Conservation (phyloP, 2,797 vertebrate genomes). For the Dicrostonyx torquatus region DNA sequence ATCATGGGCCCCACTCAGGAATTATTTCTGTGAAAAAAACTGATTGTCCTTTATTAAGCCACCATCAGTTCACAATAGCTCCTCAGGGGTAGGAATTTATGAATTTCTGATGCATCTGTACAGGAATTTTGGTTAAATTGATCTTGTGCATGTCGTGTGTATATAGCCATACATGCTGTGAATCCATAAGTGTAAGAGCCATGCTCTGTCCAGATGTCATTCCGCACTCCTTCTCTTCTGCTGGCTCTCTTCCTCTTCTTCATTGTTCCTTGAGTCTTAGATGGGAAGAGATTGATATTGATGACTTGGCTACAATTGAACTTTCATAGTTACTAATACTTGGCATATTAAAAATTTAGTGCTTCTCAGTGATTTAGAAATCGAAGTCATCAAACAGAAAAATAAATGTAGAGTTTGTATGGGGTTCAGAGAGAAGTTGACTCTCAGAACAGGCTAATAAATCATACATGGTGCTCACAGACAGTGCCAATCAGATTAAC, state of each 20-base stretch:
- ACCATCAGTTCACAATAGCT: neutral
- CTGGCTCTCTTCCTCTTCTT: neutral
- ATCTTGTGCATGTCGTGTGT: no score
- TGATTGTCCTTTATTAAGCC: no score
- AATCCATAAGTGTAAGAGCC: no score
- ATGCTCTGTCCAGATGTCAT: neutral
- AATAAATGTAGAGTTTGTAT: neutral
- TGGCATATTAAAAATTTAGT: neutral
- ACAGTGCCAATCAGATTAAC: neutral
- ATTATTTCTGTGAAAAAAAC: neutral
- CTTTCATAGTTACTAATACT: neutral
- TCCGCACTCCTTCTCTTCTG: neutral
- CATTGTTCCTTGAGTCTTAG: neutral
- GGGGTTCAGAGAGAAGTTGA: neutral
- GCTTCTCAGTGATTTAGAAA: conserved; percentile 12
- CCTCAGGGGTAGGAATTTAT: neutral
- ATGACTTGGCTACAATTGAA: neutral
- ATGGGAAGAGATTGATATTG: neutral
- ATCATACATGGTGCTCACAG: neutral
- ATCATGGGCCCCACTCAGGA: neutral
- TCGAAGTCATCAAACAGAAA: neutral
- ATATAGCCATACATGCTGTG: neutral
- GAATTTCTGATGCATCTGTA: neutral
- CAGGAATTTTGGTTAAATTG: neutral
- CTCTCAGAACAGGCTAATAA: neutral